phyloP scores from a whole-genome alignment of 2,888 invertebrate genomes.

The Cybosia mesomella region DNA sequence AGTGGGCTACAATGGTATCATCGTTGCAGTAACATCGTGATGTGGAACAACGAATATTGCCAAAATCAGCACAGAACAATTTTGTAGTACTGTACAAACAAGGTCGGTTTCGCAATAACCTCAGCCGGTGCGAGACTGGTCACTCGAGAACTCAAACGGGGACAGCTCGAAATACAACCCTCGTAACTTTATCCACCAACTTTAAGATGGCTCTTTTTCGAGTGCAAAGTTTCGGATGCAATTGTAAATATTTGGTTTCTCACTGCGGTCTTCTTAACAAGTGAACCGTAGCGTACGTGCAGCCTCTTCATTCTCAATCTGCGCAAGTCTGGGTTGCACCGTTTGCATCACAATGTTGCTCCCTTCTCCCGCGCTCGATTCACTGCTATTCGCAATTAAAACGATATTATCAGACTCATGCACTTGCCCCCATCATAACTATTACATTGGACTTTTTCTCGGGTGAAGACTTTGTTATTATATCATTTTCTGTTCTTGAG shows the following conservation, averaged over 20 bases:
- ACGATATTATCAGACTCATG: constrained; percentile 76
- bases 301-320: constrained; percentile 69
- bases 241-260: constrained; percentile 78
- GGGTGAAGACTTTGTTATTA: constrained; percentile 37
- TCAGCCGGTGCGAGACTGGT: constrained; percentile 61
- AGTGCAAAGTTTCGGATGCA: constrained; percentile 76
- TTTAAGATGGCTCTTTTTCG: constrained; percentile 76
- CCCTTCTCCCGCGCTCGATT: constrained; percentile 51
- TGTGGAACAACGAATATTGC: constrained; percentile 67
- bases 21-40: constrained; percentile 30
- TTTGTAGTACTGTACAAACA: constrained; percentile 79
- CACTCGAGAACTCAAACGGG: constrained; percentile 71
- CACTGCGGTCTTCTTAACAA: constrained; percentile 76
- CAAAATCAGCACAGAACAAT: constrained; percentile 74
- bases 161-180: constrained; percentile 71
- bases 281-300: constrained; percentile 75
- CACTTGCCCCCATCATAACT: constrained; percentile 63
- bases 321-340: constrained; percentile 55
- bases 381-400: constrained; percentile 77
- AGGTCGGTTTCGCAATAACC: constrained; percentile 74
- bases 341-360: constrained; percentile 70
- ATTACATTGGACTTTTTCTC: constrained; percentile 59
- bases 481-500: constrained; percentile 28
- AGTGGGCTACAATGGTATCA: constrained; percentile 32
- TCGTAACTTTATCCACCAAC: constrained; percentile 62